Base-by-base conservation (phyloP, 2,888 invertebrate species). In the Luperina nickerlii region DNA sequence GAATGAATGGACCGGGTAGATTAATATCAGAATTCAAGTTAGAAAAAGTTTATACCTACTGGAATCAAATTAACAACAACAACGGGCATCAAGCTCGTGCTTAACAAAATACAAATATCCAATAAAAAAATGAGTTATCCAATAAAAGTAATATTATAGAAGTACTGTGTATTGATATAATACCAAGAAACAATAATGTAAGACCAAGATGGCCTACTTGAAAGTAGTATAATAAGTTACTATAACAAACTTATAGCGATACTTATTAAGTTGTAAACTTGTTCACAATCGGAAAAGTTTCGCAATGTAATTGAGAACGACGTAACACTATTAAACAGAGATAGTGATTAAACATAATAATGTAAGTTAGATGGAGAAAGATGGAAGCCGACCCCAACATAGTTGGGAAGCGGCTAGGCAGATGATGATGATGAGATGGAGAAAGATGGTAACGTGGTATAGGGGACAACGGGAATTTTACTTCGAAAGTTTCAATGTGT, bases 291-390 rank as follows among this genome's bases (percentile, higher is more conserved):
- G 51, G 69, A 45, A 51, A 78, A 88, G 63, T 83, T 76, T 74
- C 18, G 62, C 63, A 67, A 78, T 70, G 48, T 84, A 72, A 79
- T 71, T 74, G 79, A 67, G 62, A 57, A 42, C 54, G 38, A 70
- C 18, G 76, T 76, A 75, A 76, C 81, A 81, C 81, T 78, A 81
- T 84, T 81, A 42, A 60, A 38, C 11, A 54, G 24, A 54, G 63
- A 66, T 63, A 72, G 75, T 78, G 68, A 76, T 87, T 74, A 74
- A 76, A 74, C 62, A 68, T 42, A n/a, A 62, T 78, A 82, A 76
- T 54, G 13, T 62, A 32, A 81, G 62, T 74, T 74, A 20, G 60
- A 48, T 62, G 27, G 51, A 76, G 63, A 68, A 18, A 42, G 9
- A 54, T 8, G 7, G n/a, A 38, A 38, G 38, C 38, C 38, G 38